A percentile compares a stretch with the other conserved stretches of the same genome.
Conservation (phyloP, 2,888 invertebrate species). For the Linnaemya tessellans region DNA sequence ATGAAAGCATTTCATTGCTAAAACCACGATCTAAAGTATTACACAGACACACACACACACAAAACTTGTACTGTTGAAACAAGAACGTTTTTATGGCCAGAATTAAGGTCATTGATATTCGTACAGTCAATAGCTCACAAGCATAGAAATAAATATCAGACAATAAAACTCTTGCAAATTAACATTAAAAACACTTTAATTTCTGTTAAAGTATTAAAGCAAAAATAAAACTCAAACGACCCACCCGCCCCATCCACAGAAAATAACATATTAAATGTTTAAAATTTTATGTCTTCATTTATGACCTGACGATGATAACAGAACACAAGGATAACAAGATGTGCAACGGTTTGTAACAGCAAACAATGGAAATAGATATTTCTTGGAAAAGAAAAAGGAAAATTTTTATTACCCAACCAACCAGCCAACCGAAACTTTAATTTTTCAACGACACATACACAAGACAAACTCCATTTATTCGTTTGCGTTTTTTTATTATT, state of each 20-base stretch:
- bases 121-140: neutral
- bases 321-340: conserved; percentile 39
- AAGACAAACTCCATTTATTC: neutral
- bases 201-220: conserved; percentile 3
- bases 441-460: neutral
- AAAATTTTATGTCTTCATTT: conserved; percentile 45
- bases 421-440: neutral
- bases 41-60: neutral
- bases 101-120: conserved; percentile 36
- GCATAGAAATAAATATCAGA: neutral
- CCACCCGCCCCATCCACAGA: too few relatives aligned
- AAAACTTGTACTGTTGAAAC: neutral
- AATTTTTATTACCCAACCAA: conserved; percentile 7
- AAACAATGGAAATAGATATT: conserved; percentile 30
- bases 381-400: neutral
- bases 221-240: conserved; percentile 6
- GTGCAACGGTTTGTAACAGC: conserved; percentile 32
- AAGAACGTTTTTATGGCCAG: conserved; percentile 8
- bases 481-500: conserved; percentile 6
- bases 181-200: conserved; percentile 24
- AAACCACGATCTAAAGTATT: conserved; percentile 31
- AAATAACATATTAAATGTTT: neutral
- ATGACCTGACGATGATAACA: conserved; percentile 34
- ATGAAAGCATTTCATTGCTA: conserved; percentile 22
- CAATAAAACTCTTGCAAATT: neutral